A percentile compares a stretch with the other conserved stretches of the same genome.
Evolutionary conservation across 2,113 vertebrate species (phyloP).

Genomic region (Trachemys scripta): DNA sequence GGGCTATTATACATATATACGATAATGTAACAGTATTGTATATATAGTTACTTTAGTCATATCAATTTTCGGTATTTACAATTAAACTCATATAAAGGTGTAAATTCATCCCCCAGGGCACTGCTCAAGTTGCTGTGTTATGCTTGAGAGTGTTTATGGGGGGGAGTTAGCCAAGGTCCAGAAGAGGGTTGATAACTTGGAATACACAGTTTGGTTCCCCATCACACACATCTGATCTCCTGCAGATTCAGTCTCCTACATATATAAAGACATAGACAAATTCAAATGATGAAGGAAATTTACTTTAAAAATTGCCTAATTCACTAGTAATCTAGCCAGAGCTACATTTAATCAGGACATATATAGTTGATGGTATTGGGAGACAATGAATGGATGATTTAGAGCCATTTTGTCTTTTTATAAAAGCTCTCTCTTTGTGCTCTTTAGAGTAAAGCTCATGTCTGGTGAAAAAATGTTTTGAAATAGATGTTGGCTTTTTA

Average conservation of each 20-base stretch:
- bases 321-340: accelerated
- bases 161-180: background rate
- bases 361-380: background rate
- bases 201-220: background rate
- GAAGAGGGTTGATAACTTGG: background rate
- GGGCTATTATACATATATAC: background rate
- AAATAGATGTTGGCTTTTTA: conserved; percentile 7
- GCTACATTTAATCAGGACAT: background rate
- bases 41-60: background rate
- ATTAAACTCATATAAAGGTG: background rate
- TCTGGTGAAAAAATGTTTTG: background rate
- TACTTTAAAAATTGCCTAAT: background rate
- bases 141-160: background rate
- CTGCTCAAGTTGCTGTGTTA: background rate
- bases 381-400: background rate
- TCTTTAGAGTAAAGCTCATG: background rate
- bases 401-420: background rate
- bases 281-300: background rate
- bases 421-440: background rate
- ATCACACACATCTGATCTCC: background rate
- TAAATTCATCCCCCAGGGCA: background rate
- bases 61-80: background rate
- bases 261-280: background rate
- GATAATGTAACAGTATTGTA: background rate
- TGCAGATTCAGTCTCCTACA: background rate